Percentiles rank a stretch among this genome's conserved stretches.
These are phyloP conservation scores for Cynodonichthys magdalenae DNA, from an alignment of 2,797 vertebrate genomes.

Conservation along the genomic window DNA sequence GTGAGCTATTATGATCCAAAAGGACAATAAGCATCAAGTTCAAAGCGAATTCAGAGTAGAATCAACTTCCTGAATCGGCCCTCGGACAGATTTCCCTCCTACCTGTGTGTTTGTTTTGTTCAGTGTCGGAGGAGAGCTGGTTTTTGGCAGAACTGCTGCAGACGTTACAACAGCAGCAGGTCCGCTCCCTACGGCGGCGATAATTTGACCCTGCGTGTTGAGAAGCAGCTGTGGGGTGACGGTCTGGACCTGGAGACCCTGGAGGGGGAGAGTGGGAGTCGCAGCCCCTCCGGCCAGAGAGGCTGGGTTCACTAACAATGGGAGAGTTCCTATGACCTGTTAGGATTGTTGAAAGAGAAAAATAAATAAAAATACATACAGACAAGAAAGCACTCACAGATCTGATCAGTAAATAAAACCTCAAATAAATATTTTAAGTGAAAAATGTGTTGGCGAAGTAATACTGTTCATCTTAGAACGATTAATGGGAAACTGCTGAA, in stretches of 20 bases:
- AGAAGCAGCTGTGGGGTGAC: constrained; percentile 91
- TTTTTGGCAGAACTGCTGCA: constrained; percentile 82
- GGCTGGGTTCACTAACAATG: constrained; percentile 88
- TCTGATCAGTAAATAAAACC: no score
- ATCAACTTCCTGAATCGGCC: not conserved
- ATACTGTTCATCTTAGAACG: no score
- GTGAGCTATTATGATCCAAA: not conserved
- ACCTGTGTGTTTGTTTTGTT: constrained; percentile 77
- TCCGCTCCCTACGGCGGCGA: constrained; percentile 89
- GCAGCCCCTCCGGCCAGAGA: constrained; percentile 80
- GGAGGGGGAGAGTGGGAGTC: constrained; percentile 80
- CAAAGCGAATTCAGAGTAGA: not conserved
- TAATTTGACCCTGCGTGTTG: constrained; percentile 94
- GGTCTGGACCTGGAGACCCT: constrained; percentile 88
- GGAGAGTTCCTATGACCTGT: constrained; percentile 93
- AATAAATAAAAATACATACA: constrained; percentile 6
- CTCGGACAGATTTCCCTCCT: not conserved
- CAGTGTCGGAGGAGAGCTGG: constrained; percentile 65
- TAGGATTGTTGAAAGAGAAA: not conserved
- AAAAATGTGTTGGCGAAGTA: no score
- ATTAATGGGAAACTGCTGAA: no score
- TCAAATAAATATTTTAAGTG: no score
- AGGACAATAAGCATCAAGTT: not conserved
- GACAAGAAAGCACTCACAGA: not conserved
- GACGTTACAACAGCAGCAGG: constrained; percentile 77